Percentiles rank a stretch among this genome's conserved stretches.
These are phyloP conservation scores for Drosophila tani DNA, from an alignment of 1,140 invertebrate genomes.

Conservation along the genomic window DNA sequence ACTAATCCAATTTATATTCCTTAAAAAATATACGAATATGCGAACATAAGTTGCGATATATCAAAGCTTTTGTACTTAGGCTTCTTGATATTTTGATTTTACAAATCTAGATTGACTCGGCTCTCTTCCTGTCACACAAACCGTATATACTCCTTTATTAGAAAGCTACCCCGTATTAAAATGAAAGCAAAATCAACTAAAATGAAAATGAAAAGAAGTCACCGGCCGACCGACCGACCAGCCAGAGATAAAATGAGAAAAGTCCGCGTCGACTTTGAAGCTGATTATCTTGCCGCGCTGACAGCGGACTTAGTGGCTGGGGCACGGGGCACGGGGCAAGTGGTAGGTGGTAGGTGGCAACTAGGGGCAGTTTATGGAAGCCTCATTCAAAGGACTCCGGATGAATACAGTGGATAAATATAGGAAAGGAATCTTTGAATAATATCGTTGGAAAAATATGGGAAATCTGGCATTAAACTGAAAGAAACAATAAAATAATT, in stretches of 20 bases:
- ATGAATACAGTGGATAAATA: background rate
- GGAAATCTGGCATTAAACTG: background rate
- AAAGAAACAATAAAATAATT: too few species aligned
- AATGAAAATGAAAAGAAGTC: slow-evolving; percentile 22
- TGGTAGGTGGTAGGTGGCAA: slow-evolving; percentile 14
- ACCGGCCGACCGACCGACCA: slow-evolving; percentile 18
- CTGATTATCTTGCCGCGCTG: slow-evolving; percentile 73
- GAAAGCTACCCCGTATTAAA: background rate
- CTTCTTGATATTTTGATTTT: too few species aligned
- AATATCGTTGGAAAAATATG: too few species aligned
- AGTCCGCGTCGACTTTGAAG: slow-evolving; percentile 54
- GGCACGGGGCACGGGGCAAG: background rate
- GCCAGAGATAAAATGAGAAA: slow-evolving; percentile 45
- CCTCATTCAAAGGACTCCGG: slow-evolving; percentile 10
- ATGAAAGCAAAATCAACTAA: slow-evolving; percentile 2
- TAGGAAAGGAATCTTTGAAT: too few species aligned
- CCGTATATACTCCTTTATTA: background rate
- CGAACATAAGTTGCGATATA: background rate
- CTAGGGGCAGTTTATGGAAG: slow-evolving; percentile 26
- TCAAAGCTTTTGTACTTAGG: too few species aligned
- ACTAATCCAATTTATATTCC: background rate
- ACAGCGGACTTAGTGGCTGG: slow-evolving; percentile 55
- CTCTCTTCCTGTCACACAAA: background rate
- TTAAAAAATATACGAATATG: background rate
- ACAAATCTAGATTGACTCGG: too few species aligned